Evolutionary conservation across 2,797 vertebrate species (phyloP).

Genomic region (Poeciliopsis presidionis): DNA sequence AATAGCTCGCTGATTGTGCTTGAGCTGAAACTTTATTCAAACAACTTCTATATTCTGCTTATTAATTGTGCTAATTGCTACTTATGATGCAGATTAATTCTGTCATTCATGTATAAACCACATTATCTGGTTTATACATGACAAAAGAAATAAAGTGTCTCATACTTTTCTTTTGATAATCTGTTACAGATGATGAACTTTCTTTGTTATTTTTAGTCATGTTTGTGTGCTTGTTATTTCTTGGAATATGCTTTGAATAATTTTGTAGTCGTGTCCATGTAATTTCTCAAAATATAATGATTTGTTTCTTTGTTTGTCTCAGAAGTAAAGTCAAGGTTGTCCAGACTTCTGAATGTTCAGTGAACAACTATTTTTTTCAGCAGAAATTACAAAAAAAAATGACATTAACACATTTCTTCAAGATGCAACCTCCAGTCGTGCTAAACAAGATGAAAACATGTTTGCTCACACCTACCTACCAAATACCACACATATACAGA

Average conservation of each 20-base stretch:
- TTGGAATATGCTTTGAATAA: background rate
- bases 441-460: background rate
- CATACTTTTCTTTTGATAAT: background rate
- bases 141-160: slow-evolving; percentile 2
- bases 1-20: background rate
- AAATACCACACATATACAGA: background rate
- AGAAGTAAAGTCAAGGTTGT: background rate
- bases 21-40: slow-evolving; percentile 1
- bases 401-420: background rate
- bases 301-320: background rate
- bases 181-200: background rate
- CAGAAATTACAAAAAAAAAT: background rate
- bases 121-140: background rate
- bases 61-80: slow-evolving; percentile 15
- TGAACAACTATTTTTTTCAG: background rate
- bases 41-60: slow-evolving; percentile 3
- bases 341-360: background rate
- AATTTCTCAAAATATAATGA: background rate
- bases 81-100: background rate
- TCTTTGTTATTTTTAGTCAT: background rate
- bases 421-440: background rate
- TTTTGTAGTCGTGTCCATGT: background rate
- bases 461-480: background rate
- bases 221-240: background rate
- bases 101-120: background rate